These are phyloP conservation scores for Pygathrix nemaeus DNA, from an alignment of 2,113 vertebrate species.

Conservation along the genomic window DNA sequence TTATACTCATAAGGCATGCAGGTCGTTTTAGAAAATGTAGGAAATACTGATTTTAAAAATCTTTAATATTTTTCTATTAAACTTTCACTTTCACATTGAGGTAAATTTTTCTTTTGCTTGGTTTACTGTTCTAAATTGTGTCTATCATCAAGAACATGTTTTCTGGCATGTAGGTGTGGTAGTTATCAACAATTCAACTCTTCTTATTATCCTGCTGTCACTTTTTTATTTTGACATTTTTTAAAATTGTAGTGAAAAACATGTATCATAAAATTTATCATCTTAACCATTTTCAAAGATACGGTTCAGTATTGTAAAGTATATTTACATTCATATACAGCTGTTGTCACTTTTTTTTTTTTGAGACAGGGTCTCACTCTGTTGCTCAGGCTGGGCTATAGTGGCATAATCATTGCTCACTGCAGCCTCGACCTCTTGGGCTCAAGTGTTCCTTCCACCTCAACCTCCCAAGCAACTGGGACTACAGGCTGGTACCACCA, in stretches of 20 bases:
- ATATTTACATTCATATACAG: neutral
- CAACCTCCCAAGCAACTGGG: too few relatives aligned
- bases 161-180: neutral
- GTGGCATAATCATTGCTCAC: neutral
- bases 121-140: neutral
- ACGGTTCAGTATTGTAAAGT: neutral
- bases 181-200: neutral
- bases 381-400: neutral
- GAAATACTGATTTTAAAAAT: neutral
- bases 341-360: neutral
- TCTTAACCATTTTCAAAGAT: neutral
- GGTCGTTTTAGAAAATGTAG: conserved; percentile 6
- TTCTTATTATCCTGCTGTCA: neutral
- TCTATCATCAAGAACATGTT: neutral
- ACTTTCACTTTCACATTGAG: conserved; percentile 12
- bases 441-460: neutral
- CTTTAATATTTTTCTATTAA: neutral
- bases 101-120: conserved; percentile 21
- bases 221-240: neutral
- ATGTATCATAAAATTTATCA: neutral
- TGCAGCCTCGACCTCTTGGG: neutral
- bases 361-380: neutral
- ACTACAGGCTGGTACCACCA: too few relatives aligned
- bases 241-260: neutral
- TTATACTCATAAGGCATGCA: neutral